Base-by-base conservation (phyloP, 2,797 vertebrate species). In the Periophthalmus magnuspinnatus region DNA sequence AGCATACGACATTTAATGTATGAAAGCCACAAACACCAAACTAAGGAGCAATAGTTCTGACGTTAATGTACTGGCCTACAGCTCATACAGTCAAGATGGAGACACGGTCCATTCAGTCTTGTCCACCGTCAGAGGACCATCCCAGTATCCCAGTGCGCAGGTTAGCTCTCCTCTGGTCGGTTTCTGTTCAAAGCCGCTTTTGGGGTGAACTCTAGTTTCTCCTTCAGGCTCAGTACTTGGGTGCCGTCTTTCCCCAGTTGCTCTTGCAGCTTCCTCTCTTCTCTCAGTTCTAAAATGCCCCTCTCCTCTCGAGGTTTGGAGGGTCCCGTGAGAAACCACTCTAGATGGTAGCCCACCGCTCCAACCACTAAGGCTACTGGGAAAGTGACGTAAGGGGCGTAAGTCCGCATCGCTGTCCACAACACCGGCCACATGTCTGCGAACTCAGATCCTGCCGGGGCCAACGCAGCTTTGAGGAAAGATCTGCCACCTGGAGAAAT, bases 311-410 rank as follows among this genome's bases (percentile, higher is more conserved):
- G 88, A 17, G 94, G 90, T 28, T 84, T 90, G 0, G 93, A 92
- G 54, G 93, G 92, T 11, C 96, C 97, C n/a, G 95, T 92, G 69
- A 98, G 93, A 67, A 97, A 93, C 96, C 96, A 93, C 89, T 99
- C 97, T 79, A 99, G 85, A 83, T 98, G 94, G 84, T 98, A 98
- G 61, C 97, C 97, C 85, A 98, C 96, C 1, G 95, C 94, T 71
- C 97, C 97, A 0, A 99, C 97, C 88, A 99, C 96, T 16, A 99
- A 93, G 72, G 97, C 96, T 80, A 97, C 95, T 0, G 97, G 97
- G 89, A 99, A 99, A 50, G 97, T 99, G 83, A 99, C 82, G 8
- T 98, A 99, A 0, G 97, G 97, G 8, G 95, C 96, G n/a, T 98
- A 98, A 78, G 95, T 92, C 73, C 97, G 95, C 76, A 95, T 67